Base-by-base conservation (phyloP, 1,140 invertebrate genomes). In the Drosophila dunni region DNA sequence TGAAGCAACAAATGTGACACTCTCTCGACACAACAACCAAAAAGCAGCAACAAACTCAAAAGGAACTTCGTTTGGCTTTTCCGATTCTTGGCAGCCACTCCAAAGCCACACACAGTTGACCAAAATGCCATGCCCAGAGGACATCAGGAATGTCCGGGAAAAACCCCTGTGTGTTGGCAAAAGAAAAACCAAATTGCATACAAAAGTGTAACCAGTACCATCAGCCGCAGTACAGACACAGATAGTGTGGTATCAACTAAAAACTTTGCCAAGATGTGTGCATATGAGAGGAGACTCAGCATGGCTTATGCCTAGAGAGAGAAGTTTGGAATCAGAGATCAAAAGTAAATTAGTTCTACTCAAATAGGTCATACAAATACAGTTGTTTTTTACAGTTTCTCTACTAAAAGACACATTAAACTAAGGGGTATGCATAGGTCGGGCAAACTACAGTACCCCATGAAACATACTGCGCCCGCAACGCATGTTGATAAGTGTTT, bases 21-120 rank as follows among this genome's bases (percentile, higher is more conserved):
- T 64, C 61, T 64, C 34, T 53, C 36, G 17, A 56, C 53, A 56
- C 45, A 34, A 17, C 51, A 66, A 48, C 68, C 51, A 56, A 56
- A 65, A 48, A 66, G 69, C 53, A 72, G 20, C 36, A 51, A 17
- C 38, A 58, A 66, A 60, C 53, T 48, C 62, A 57, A 72, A 29
- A 61, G 51, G 33, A 73, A 73, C 48, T 67, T 61, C 64, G 48
- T 54, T 73, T 73, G 64, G 70, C 54, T 61, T 67, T 61, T 73
- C 54, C 70, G 34, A 61, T 58, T 44, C 70, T 60, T 67, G 54
- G 54, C 62, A 51, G 36, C 46, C 46, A 61, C 24, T 50, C 48
- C 50, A 54, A 54, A 54, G 62, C 50, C 50, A 45, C 40, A 51
- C 40, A 51, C 54, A 46, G 45, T 53, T 62, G 48, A 58, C 46